These are phyloP conservation scores for Cyphomyrus plagiostoma DNA, from an alignment of 2,113 vertebrate genomes.

Conservation along the genomic window DNA sequence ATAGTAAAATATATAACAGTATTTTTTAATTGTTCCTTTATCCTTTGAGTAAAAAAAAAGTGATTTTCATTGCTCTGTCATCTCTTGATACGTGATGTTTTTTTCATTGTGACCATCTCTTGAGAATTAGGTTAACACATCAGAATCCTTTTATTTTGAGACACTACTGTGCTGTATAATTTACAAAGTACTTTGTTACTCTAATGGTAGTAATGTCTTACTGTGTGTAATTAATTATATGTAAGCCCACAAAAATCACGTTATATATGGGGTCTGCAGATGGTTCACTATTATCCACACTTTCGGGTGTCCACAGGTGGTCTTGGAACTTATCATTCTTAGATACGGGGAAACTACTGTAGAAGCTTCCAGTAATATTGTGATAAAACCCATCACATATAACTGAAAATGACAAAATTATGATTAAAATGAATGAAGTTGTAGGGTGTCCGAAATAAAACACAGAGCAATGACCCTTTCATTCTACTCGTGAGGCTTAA, in stretches of 20 bases:
- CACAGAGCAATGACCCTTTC: not conserved
- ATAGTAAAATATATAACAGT: not conserved
- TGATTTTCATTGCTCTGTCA: not conserved
- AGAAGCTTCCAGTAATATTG: not conserved
- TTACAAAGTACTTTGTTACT: not conserved
- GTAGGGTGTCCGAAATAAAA: not conserved
- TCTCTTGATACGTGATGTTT: not conserved
- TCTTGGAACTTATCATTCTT: not conserved
- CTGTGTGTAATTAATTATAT: not conserved
- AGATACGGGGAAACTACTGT: not conserved
- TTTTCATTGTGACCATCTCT: not conserved
- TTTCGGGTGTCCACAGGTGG: not conserved
- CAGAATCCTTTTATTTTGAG: not conserved
- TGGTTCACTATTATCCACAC: not conserved
- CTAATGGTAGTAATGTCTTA: not conserved
- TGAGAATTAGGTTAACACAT: not conserved
- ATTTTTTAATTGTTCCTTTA: not conserved
- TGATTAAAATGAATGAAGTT: not conserved
- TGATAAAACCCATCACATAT: not conserved
- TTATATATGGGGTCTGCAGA: not conserved
- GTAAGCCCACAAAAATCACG: not conserved
- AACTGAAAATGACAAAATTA: not conserved
- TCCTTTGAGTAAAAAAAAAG: not conserved
- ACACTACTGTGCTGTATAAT: not conserved
- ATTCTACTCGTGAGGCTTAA: not conserved